Base-by-base conservation (phyloP, 2,888 invertebrate genomes). In the Ormia ochracea region DNA sequence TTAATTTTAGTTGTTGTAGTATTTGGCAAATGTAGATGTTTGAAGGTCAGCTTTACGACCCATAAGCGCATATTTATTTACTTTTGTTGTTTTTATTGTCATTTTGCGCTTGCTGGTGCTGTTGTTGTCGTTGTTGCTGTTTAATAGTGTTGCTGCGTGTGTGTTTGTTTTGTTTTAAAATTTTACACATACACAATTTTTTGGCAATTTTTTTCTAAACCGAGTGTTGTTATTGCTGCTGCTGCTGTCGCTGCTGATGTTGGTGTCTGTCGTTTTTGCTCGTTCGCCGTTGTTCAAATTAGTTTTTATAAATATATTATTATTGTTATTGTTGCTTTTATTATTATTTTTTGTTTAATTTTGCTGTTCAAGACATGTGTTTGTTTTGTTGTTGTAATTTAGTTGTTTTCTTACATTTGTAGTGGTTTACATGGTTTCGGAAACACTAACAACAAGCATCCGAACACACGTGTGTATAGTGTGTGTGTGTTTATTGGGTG, bases 31-130 rank as follows among this genome's bases (percentile, higher is more conserved):
- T 85, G 85, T 86, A 85, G 84, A 85, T 86, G 85, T 87, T 88
- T 88, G 88, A 88, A 88, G 88, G 88, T 88, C 88, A 88, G 89
- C 89, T 89, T 88, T 89, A 88, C 89, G 89, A 87, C 87, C 88
- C 87, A 87, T 85, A 88, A 88, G 88, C 87, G 85, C 84, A 84
- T 84, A 76, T 81, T 84, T 81, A 77, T 68, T 84, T 79, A 66
- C 82, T 74, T 85, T 81, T 82, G 63, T 74, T 81, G 63, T 63
- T 59, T 50, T 43, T 70, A 38, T 65, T 65, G 59, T 61, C n/a
- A 66, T 50, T 58, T 41, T 78, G 31, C 41, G 73, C 43, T 45
- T 33, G 54, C 56, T 23, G 17, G 14, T 14, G 70, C 56, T 33
- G 33, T n/a, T 56, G 12, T 36, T 50, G 81, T 83, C 17, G 69